Evolutionary conservation across 2,797 vertebrate species (phyloP).

Genomic region (Argya squamiceps): DNA sequence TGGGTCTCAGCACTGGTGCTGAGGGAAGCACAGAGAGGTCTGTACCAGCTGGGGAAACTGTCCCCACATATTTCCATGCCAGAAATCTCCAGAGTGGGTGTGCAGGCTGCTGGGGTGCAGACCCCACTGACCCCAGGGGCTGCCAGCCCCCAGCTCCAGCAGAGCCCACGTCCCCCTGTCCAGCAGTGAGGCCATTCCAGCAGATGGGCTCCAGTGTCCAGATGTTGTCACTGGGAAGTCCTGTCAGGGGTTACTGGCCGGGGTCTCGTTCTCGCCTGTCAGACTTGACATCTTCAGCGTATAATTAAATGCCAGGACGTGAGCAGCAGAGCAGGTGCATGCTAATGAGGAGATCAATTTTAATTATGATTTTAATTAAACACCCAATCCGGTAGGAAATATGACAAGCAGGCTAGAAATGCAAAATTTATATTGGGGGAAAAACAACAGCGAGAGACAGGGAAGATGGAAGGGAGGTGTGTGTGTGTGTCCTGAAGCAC

Average conservation of each 20-base stretch:
- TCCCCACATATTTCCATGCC: rapidly evolving
- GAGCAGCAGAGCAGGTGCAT: constrained; percentile 86
- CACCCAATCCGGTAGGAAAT: constrained; percentile 83
- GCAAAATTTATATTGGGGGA: constrained; percentile 47
- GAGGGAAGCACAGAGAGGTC: neutral
- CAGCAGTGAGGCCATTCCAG: neutral
- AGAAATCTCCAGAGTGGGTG: neutral
- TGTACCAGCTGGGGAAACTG: neutral
- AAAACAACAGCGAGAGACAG: neutral
- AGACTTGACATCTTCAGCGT: constrained; percentile 79
- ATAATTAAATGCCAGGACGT: constrained; percentile 78
- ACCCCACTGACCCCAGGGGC: neutral
- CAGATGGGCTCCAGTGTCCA: constrained; percentile 32
- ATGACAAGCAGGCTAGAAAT: constrained; percentile 78
- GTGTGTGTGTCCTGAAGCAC: neutral
- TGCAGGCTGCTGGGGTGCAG: neutral
- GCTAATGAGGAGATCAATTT: constrained; percentile 90
- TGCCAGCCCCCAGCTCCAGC: neutral
- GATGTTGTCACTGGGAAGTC: constrained; percentile 40
- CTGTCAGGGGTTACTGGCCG: constrained; percentile 52
- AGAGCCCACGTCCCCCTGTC: neutral
- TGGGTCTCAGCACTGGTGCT: rapidly evolving
- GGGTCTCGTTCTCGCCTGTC: constrained; percentile 76
- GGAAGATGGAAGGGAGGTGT: neutral
- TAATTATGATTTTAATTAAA: constrained; percentile 93